Percentiles rank a stretch among this genome's conserved stretches.
phyloP scores from a whole-genome alignment of 2,113 vertebrate genomes.

The Hippopotamus amphibius region DNA sequence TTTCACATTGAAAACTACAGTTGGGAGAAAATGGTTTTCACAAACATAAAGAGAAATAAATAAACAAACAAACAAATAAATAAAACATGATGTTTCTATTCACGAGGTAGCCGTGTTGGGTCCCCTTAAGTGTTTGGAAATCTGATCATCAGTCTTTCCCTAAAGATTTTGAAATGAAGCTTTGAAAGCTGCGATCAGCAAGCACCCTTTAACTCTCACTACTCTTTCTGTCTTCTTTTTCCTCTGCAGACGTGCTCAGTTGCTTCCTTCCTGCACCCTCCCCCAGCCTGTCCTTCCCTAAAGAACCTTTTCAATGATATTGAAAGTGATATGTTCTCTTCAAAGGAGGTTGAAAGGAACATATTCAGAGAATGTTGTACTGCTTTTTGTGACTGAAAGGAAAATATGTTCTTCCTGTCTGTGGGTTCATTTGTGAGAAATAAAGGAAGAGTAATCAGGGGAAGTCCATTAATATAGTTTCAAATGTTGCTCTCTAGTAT shows the following conservation, averaged over 20 bases:
- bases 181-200: constrained; percentile 13
- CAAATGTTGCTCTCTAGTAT: background rate
- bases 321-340: background rate
- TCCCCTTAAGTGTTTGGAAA: background rate
- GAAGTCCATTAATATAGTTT: background rate
- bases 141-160: background rate
- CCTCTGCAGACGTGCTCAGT: background rate
- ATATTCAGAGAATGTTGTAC: background rate
- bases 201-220: background rate
- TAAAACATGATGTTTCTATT: background rate
- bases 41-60: background rate
- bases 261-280: background rate
- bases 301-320: background rate
- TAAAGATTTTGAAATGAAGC: background rate
- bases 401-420: background rate
- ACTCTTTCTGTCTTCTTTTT: background rate
- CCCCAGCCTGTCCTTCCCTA: background rate
- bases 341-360: background rate
- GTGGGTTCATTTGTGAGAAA: background rate
- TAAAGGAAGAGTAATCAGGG: background rate
- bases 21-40: background rate
- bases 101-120: background rate
- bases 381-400: background rate
- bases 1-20: background rate
- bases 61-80: background rate